Conservation (phyloP, 1,140 invertebrate genomes). For the Triops longicaudatus region DNA sequence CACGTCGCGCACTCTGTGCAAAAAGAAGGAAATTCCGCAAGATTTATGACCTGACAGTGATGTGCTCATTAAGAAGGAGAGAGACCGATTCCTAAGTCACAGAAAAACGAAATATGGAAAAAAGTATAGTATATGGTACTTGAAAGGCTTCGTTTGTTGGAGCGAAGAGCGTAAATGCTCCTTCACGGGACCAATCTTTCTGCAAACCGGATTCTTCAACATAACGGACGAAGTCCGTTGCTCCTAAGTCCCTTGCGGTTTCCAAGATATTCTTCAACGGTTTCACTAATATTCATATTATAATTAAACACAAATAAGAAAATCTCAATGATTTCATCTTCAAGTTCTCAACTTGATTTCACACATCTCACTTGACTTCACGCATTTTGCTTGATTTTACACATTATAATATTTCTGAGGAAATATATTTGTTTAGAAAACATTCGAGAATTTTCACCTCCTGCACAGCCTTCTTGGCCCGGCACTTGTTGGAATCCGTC, state of each 20-base stretch:
- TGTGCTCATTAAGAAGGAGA: not conserved
- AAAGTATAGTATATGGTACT: conserved; percentile 33
- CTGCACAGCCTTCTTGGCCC: conserved; percentile 42
- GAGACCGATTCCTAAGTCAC: not conserved
- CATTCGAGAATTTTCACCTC: conserved; percentile 39
- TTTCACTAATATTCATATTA: conserved; percentile 39
- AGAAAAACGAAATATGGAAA: not conserved
- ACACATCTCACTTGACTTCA: no score
- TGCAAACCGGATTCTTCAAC: conserved; percentile 41
- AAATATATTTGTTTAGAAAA: no score
- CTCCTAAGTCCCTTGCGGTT: conserved; percentile 44
- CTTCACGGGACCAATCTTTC: conserved; percentile 34
- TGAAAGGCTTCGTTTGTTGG: conserved; percentile 47
- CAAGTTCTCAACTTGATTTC: not conserved
- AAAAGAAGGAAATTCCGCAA: not conserved
- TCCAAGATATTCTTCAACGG: conserved; percentile 43
- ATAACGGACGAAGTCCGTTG: conserved; percentile 41
- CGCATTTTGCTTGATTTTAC: no score
- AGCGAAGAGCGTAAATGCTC: conserved; percentile 46
- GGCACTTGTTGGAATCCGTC: conserved; percentile 42
- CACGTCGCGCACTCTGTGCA: conserved; percentile 29
- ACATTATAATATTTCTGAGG: no score
- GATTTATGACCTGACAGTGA: not conserved
- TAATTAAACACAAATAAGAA: not conserved
- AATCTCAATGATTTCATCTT: conserved; percentile 10